Evolutionary conservation across 2,113 vertebrate genomes (phyloP), one percentile per base, ranked within the genome.

Genomic region (Morphnarchus princeps): DNA sequence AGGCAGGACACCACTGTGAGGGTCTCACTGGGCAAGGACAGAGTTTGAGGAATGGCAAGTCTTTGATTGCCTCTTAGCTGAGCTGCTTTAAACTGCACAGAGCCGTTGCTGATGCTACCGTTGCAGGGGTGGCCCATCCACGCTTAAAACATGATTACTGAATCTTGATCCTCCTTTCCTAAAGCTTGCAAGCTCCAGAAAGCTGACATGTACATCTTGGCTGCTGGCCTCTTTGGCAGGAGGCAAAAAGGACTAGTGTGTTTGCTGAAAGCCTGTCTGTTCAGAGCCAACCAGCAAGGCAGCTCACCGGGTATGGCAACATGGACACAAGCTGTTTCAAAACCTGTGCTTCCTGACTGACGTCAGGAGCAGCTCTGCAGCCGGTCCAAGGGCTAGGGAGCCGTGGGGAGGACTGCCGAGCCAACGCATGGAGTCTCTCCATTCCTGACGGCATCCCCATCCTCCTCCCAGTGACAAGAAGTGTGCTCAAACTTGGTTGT

Each of bases 321-420:
- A 16, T 0, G 91, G 94, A 57, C 89, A 83, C 93, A 88, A 92
- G 89, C 95, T 93, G 94, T 69, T 88, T 61, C 40, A 72, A 95
- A 96, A 92, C 85, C 90, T 95, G 88, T 93, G 92, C 92, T 90
- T 95, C 79, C 94, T 93, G 88, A 61, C 88, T 93, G 90, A 95
- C 52, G 13, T 93, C 92, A 93, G 81, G 70, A 93, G 57, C 49
- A 65, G 90, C 88, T 65, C 88, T 65, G 72, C 0, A 2, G 66
- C 52, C 0, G 0, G 43, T 65, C 81, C 3, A 1, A n/a, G 84
- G 40, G 65, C 65, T 1, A 0, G 3, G 66, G 62, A 77, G 69
- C 78, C 0, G 0, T 16, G 57, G 55, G 61, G 28, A 88, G 29
- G 17, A 19, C 19, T 42, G 58, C 74, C 0, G 1, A 86, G 86